phyloP scores from a whole-genome alignment of 2,888 invertebrate genomes.

The Nezara viridula region DNA sequence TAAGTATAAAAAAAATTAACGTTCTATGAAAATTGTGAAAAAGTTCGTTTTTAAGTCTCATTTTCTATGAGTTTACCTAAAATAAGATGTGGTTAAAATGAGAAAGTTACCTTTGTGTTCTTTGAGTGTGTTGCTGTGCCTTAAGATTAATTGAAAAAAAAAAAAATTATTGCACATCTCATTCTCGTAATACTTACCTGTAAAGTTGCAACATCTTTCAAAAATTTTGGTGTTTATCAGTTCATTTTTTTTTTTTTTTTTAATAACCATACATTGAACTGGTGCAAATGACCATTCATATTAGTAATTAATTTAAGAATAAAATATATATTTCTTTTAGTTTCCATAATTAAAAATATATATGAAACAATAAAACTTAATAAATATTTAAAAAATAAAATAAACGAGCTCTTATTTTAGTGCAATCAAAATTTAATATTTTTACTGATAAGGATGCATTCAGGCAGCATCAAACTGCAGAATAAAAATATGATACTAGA shows the following conservation, averaged over 20 bases:
- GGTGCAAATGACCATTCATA: conserved; percentile 34
- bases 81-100: conserved; percentile 22
- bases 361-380: conserved; percentile 42
- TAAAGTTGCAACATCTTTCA: conserved; percentile 35
- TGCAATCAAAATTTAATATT: conserved; percentile 48
- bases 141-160: conserved; percentile 27
- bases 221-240: conserved; percentile 17
- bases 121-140: conserved; percentile 51
- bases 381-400: background rate
- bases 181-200: conserved; percentile 51
- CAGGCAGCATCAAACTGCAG: conserved; percentile 59
- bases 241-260: background rate
- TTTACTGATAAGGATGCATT: conserved; percentile 58
- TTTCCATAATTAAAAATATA: conserved; percentile 47
- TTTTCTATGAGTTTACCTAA: conserved; percentile 56
- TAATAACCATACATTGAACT: conserved; percentile 26
- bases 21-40: conserved; percentile 31
- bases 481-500: conserved; percentile 56
- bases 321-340: conserved; percentile 8
- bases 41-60: conserved; percentile 47
- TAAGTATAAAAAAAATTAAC: conserved; percentile 34
- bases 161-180: conserved; percentile 28
- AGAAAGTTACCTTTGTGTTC: conserved; percentile 57
- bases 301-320: background rate
- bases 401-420: conserved; percentile 51